Conservation (phyloP, 2,797 vertebrate genomes). For the Sebastiscus albofasciatus region DNA sequence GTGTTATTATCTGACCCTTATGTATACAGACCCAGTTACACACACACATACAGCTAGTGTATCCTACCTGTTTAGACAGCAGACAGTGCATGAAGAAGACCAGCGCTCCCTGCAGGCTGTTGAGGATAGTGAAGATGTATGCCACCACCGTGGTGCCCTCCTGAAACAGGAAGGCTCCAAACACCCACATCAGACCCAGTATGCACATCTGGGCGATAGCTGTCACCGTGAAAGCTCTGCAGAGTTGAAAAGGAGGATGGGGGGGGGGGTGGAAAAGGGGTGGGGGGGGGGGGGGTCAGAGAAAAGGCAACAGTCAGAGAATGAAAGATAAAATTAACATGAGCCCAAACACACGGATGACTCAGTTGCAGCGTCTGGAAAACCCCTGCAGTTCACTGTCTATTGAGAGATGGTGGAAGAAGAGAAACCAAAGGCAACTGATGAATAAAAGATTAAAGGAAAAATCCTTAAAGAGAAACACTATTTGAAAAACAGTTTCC, state of each 20-base stretch:
- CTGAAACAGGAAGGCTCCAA: slow-evolving; percentile 87
- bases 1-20: not conserved
- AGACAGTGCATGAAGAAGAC: slow-evolving; percentile 90
- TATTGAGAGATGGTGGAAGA: not conserved
- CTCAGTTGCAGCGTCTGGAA: slow-evolving; percentile 21
- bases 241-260: not conserved
- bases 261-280: no score
- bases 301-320: slow-evolving; percentile 16
- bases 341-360: not conserved
- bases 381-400: not conserved
- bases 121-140: slow-evolving; percentile 88
- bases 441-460: not conserved
- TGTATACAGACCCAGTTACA: not conserved
- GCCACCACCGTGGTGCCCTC: slow-evolving; percentile 27
- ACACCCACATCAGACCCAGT: slow-evolving; percentile 89
- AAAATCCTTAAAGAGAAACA: not conserved
- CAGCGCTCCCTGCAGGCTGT: slow-evolving; percentile 89
- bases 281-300: not conserved
- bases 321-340: slow-evolving; percentile 14
- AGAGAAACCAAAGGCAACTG: not conserved
- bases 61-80: slow-evolving; percentile 86
- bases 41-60: not conserved
- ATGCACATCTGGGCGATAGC: slow-evolving; percentile 89
- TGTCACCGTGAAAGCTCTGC: slow-evolving; percentile 87
- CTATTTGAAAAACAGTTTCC: not conserved